Evolutionary conservation across 1,140 invertebrate genomes (phyloP).

Genomic region (Musca vetustissima): DNA sequence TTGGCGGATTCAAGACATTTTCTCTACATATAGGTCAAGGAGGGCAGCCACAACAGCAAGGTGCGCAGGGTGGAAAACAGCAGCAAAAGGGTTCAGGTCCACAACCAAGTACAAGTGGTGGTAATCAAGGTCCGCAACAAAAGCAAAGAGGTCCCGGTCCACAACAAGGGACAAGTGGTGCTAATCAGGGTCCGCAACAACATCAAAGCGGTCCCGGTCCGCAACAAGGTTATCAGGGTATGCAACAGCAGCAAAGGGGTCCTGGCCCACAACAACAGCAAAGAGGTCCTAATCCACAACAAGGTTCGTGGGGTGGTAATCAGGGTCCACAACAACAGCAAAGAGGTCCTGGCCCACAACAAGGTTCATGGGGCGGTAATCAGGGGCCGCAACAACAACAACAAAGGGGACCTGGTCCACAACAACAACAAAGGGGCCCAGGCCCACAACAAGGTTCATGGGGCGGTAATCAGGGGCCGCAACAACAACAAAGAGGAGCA

Average conservation of each 20-base stretch:
- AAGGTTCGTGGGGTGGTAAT: too few species aligned
- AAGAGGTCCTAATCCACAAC: slow-evolving; percentile 1
- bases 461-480: too few species aligned
- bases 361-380: too few species aligned
- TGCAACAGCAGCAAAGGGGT: neutral
- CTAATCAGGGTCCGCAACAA: slow-evolving; percentile 1
- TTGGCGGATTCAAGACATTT: too few species aligned
- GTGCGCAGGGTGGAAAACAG: neutral
- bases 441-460: too few species aligned
- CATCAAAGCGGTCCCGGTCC: too few species aligned
- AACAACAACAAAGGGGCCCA: slow-evolving; percentile 2
- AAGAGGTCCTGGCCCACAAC: too few species aligned
- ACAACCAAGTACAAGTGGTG: slow-evolving; percentile 21
- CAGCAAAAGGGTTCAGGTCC: slow-evolving; percentile 13
- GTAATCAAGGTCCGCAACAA: neutral
- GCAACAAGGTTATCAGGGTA: neutral
- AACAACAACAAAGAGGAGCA: slow-evolving; percentile 3
- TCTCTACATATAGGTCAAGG: neutral
- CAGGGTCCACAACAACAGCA: too few species aligned
- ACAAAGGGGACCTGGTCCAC: neutral
- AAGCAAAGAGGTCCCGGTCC: slow-evolving; percentile 12
- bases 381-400: slow-evolving; percentile 13
- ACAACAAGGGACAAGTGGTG: slow-evolving; percentile 22
- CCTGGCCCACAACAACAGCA: too few species aligned
- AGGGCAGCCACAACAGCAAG: slow-evolving; percentile 19